Percentiles rank a stretch among this genome's conserved stretches.
phyloP scores from a whole-genome alignment of 2,797 vertebrate species.

The Yasuhikotakia modesta region DNA sequence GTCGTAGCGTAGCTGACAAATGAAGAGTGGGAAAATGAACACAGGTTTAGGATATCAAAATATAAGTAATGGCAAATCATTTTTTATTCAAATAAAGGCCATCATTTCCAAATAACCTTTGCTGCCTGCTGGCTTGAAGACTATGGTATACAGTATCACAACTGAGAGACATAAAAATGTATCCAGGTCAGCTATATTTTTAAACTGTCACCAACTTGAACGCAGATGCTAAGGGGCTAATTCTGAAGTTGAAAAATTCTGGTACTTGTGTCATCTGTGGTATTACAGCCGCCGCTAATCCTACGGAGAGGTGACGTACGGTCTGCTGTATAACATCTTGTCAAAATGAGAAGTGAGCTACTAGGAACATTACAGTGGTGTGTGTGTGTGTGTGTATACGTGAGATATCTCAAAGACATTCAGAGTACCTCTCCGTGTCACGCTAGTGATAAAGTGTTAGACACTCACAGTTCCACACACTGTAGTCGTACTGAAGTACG shows the following conservation, averaged over 20 bases:
- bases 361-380: constrained; percentile 38
- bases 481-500: constrained; percentile 40
- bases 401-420: constrained; percentile 44
- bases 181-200: constrained; percentile 44
- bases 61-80: not conserved
- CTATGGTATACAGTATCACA: not conserved
- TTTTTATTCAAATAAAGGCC: not conserved
- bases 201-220: constrained; percentile 23
- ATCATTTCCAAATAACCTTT: not conserved
- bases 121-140: not conserved
- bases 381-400: constrained; percentile 7
- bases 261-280: constrained; percentile 31
- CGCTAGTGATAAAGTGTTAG: constrained; percentile 55
- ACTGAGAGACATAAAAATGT: constrained; percentile 17
- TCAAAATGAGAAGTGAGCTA: constrained; percentile 50
- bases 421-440: constrained; percentile 52
- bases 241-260: constrained; percentile 48
- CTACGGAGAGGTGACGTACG: constrained; percentile 47
- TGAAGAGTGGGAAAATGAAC: too few species aligned
- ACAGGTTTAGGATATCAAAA: not conserved
- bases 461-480: constrained; percentile 43
- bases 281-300: constrained; percentile 42
- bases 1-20: not conserved
- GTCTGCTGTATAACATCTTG: constrained; percentile 50
- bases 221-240: constrained; percentile 44